Conservation (phyloP, 2,113 vertebrate species). For the Rafetus swinhoei region DNA sequence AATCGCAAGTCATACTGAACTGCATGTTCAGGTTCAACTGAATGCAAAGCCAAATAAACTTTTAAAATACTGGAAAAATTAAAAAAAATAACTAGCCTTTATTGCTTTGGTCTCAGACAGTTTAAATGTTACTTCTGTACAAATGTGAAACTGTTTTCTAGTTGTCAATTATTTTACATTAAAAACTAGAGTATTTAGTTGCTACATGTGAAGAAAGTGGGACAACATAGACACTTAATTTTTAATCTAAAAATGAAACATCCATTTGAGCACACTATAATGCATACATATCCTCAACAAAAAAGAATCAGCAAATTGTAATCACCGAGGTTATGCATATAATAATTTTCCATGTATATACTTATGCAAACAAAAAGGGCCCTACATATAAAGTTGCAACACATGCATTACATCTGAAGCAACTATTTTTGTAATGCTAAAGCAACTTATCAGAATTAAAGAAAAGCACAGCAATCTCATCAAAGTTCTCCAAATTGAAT, state of each 20-base stretch:
- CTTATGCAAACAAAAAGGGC: neutral
- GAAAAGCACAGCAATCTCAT: neutral
- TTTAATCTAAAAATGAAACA: neutral
- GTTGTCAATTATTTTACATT: neutral
- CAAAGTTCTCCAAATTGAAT: neutral
- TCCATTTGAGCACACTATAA: neutral
- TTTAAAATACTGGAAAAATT: neutral
- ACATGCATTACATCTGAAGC: neutral
- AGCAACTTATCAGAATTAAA: neutral
- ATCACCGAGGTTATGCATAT: neutral
- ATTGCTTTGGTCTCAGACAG: neutral
- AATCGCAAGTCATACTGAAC: neutral
- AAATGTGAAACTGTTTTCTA: neutral
- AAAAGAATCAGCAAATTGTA: neutral
- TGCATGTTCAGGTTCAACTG: neutral
- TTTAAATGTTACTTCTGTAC: neutral
- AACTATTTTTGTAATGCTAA: neutral
- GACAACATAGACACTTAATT: neutral
- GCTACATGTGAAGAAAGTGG: fast-evolving
- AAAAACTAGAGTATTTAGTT: neutral
- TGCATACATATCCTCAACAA: fast-evolving
- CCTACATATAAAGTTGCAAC: neutral
- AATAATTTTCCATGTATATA: neutral
- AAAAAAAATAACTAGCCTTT: neutral
- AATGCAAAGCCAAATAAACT: neutral